These are phyloP conservation scores for Tipula helvola DNA, from an alignment of 2,888 invertebrate genomes.

Conservation along the genomic window DNA sequence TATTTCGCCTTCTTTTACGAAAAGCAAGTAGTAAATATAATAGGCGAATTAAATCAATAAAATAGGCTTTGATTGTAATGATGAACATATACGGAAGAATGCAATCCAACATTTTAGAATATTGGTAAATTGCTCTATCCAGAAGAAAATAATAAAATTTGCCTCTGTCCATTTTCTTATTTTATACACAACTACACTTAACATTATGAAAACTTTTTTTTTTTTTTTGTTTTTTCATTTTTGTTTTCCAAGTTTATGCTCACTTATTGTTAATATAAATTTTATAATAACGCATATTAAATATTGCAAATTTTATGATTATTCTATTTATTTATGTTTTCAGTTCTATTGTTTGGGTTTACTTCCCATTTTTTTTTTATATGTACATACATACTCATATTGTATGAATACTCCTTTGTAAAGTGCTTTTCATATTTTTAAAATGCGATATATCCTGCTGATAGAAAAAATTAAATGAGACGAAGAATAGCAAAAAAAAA, in stretches of 20 bases:
- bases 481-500: not conserved
- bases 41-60: no score
- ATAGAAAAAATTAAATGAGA: not conserved
- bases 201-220: not conserved
- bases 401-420: not conserved
- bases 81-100: no score
- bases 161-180: not conserved
- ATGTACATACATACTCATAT: not conserved
- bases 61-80: no score
- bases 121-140: not conserved
- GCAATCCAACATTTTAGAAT: no score
- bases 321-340: not conserved
- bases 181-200: slow-evolving; percentile 4
- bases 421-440: not conserved
- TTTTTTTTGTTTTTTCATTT: not conserved
- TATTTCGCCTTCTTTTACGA: no score
- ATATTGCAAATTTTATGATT: slow-evolving; percentile 4
- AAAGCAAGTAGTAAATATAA: no score
- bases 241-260: not conserved
- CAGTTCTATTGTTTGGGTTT: not conserved
- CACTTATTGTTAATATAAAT: slow-evolving; percentile 4
- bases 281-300: not conserved
- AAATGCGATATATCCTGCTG: not conserved
- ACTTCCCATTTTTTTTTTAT: not conserved
- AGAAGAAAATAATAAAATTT: not conserved